A percentile compares a stretch with the other conserved stretches of the same genome.
Conservation (phyloP, 2,888 invertebrate genomes). For the Ctenicera cuprea region DNA sequence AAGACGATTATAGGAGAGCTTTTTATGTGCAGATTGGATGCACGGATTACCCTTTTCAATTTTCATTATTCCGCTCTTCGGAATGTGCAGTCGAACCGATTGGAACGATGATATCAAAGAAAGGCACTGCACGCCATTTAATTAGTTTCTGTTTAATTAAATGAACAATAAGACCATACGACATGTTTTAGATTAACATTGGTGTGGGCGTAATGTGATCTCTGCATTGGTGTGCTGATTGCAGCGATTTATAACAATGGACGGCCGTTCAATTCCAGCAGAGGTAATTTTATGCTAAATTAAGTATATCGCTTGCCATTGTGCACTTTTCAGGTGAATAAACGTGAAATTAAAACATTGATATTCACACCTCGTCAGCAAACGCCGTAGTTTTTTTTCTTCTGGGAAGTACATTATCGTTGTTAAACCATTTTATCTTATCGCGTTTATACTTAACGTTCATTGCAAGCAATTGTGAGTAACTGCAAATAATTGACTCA, state of each 20-base stretch:
- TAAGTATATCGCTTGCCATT: slow-evolving; percentile 43
- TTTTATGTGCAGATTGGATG: slow-evolving; percentile 15
- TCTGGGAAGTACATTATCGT: slow-evolving; percentile 17
- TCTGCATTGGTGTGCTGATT: slow-evolving; percentile 38
- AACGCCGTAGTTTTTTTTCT: neutral
- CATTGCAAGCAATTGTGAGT: neutral
- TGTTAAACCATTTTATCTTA: slow-evolving; percentile 14
- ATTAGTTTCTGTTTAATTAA: slow-evolving; percentile 58
- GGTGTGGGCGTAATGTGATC: slow-evolving; percentile 42
- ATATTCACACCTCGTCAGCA: slow-evolving; percentile 43
- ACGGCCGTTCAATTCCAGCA: slow-evolving; percentile 36
- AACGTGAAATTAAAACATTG: slow-evolving; percentile 45
- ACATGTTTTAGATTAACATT: slow-evolving; percentile 46
- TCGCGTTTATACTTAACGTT: neutral
- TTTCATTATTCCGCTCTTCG: slow-evolving; percentile 23
- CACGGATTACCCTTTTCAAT: slow-evolving; percentile 23
- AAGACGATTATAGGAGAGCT: slow-evolving; percentile 14
- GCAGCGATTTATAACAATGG: slow-evolving; percentile 47
- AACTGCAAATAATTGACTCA: neutral
- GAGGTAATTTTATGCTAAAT: slow-evolving; percentile 49
- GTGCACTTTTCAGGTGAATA: slow-evolving; percentile 45
- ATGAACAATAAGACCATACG: slow-evolving; percentile 51
- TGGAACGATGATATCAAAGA: slow-evolving; percentile 28
- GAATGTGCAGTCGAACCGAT: slow-evolving; percentile 24
- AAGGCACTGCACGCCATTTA: slow-evolving; percentile 43